Percentiles rank a stretch among this genome's conserved stretches.
Conservation (phyloP, 2,113 vertebrate genomes). For the Calonectris borealis region DNA sequence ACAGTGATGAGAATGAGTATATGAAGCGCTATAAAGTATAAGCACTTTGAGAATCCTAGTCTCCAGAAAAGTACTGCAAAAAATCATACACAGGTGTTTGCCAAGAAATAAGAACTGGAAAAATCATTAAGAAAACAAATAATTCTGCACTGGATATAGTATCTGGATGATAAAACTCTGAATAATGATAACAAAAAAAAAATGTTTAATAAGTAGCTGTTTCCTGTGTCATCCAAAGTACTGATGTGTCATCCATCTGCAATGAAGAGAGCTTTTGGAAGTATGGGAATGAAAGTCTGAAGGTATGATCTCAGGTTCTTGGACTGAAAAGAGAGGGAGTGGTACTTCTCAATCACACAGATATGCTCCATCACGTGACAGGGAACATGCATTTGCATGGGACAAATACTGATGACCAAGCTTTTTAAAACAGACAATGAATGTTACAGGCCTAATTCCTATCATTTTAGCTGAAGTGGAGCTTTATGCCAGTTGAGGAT, state of each 20-base stretch:
- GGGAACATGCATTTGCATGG: not conserved
- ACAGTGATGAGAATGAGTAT: not conserved
- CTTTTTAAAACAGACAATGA: not conserved
- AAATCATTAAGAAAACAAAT: not conserved
- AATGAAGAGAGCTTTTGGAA: not conserved
- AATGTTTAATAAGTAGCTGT: not conserved
- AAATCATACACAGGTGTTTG: not conserved
- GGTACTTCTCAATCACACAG: not conserved
- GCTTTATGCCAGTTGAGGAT: not conserved
- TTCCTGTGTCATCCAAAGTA: not conserved
- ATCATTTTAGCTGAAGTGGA: not conserved
- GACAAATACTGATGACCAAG: not conserved
- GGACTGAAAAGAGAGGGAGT: not conserved
- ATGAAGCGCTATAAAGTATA: not conserved
- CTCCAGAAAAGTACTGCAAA: not conserved
- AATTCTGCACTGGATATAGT: not conserved
- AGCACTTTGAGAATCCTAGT: not conserved
- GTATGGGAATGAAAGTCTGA: not conserved
- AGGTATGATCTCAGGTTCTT: not conserved
- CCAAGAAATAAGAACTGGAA: not conserved
- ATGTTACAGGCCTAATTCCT: not conserved
- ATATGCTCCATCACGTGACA: accelerated
- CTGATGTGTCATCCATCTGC: not conserved
- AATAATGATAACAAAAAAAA: not conserved
- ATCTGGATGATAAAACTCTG: not conserved